Percentiles rank a stretch among this genome's conserved stretches.
Evolutionary conservation across 2,113 vertebrate genomes (phyloP).

Genomic region (Madoqua kirkii): DNA sequence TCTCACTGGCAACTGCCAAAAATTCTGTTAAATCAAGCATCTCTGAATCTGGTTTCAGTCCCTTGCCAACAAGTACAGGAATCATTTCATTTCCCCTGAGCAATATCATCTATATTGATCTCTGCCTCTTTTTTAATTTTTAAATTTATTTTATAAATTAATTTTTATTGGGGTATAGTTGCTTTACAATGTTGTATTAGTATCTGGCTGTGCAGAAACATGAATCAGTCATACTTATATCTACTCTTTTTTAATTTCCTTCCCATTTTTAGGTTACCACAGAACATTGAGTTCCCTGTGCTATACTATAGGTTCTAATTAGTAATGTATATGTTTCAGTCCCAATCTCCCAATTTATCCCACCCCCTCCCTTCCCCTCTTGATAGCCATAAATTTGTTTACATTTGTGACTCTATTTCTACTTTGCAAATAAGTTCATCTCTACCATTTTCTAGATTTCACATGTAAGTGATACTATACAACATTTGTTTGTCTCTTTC

Average conservation of each 20-base stretch:
- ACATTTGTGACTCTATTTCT: not conserved
- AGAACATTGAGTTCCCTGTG: not conserved
- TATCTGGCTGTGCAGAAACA: not conserved
- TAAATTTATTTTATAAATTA: not conserved
- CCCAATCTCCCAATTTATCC: not conserved
- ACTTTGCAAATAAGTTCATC: not conserved
- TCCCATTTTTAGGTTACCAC: not conserved
- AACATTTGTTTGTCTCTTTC: not conserved
- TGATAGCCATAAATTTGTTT: not conserved
- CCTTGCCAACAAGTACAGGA: not conserved
- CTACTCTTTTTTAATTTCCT: not conserved
- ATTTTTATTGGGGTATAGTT: not conserved
- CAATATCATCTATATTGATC: not conserved
- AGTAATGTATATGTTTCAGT: not conserved
- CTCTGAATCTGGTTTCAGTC: not conserved
- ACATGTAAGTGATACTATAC: not conserved
- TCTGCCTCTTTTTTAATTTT: not conserved
- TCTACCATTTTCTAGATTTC: not conserved
- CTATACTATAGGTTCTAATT: not conserved
- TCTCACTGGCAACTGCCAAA: not conserved
- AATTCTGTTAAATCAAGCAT: not conserved
- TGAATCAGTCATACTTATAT: not conserved
- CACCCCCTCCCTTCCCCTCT: not conserved
- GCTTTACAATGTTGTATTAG: not conserved
- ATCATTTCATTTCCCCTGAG: not conserved